A percentile compares a stretch with the other conserved stretches of the same genome.
Evolutionary conservation across 2,797 vertebrate species (phyloP).

Genomic region (Alosa sapidissima): DNA sequence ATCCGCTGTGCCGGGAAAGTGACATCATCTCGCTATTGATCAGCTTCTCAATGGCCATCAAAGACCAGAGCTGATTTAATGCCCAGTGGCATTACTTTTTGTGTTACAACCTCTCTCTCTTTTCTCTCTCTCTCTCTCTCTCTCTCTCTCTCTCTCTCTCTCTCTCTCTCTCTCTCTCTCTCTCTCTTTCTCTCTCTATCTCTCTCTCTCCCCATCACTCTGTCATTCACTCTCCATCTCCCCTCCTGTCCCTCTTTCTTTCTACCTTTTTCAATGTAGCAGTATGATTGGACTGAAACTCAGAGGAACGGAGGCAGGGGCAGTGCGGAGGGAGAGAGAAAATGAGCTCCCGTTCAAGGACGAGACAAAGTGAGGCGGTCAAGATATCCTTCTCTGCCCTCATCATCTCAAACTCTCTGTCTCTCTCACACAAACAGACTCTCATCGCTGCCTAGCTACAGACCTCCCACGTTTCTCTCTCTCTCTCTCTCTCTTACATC

Average conservation of each 20-base stretch:
- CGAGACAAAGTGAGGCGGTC: neutral
- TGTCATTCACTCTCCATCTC: neutral
- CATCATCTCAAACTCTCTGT: constrained; percentile 30
- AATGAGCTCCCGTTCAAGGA: neutral
- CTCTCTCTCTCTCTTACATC: constrained; percentile 28
- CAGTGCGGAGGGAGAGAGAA: neutral
- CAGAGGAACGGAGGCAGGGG: neutral
- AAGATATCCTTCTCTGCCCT: neutral
- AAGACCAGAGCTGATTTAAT: constrained; percentile 56
- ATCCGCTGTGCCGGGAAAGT: constrained; percentile 53
- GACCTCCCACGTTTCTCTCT: constrained; percentile 12
- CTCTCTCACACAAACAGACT: constrained; percentile 3
- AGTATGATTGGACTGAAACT: constrained; percentile 10
- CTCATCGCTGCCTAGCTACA: neutral
- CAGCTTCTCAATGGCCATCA: constrained; percentile 54
- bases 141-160: constrained; percentile 2
- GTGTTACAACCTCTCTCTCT: constrained; percentile 54
- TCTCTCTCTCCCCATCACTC: constrained; percentile 17
- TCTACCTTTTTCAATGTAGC: neutral
- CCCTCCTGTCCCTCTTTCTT: neutral
- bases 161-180: constrained; percentile 40
- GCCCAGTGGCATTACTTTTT: constrained; percentile 59
- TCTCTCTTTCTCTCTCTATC: neutral
- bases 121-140: neutral
- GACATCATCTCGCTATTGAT: constrained; percentile 70